Percentiles rank a stretch among this genome's conserved stretches.
Evolutionary conservation across 2,797 vertebrate species (phyloP).

Genomic region (Chelmon rostratus): DNA sequence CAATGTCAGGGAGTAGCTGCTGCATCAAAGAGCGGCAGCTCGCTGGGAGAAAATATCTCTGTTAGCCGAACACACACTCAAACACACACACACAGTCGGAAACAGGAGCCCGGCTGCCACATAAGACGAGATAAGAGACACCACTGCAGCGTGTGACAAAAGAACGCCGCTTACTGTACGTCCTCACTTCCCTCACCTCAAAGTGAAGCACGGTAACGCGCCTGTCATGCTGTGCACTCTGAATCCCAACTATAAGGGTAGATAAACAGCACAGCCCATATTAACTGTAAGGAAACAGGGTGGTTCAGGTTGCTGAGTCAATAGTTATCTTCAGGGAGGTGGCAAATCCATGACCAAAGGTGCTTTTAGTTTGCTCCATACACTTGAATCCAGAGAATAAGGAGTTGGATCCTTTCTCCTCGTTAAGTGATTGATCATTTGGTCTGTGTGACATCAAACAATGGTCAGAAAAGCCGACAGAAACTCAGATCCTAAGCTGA

Average conservation of each 20-base stretch:
- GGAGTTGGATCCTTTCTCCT: neutral
- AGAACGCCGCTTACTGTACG: slow-evolving; percentile 3
- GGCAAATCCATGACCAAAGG: slow-evolving; percentile 8
- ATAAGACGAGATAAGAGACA: slow-evolving; percentile 34
- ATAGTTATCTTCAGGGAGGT: neutral
- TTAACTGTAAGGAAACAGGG: slow-evolving; percentile 7
- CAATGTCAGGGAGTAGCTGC: slow-evolving; percentile 8
- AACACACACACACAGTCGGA: neutral
- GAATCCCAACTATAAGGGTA: slow-evolving; percentile 34
- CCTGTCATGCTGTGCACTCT: slow-evolving; percentile 21
- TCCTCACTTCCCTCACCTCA: slow-evolving; percentile 46
- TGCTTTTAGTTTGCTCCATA: neutral
- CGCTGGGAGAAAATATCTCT: slow-evolving; percentile 13
- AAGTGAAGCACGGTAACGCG: slow-evolving; percentile 38
- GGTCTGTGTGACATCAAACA: neutral
- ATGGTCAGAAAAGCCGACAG: neutral
- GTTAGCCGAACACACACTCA: slow-evolving; percentile 14
- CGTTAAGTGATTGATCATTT: neutral
- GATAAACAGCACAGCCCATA: slow-evolving; percentile 11
- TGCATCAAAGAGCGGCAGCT: slow-evolving; percentile 12
- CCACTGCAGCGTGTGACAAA: slow-evolving; percentile 16
- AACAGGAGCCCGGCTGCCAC: slow-evolving; percentile 1
- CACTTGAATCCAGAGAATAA: neutral
- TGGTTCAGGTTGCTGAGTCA: slow-evolving; percentile 16
- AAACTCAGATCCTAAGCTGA: neutral